These are phyloP conservation scores for Pantherophis guttatus DNA, from an alignment of 2,113 vertebrate genomes.

Conservation along the genomic window DNA sequence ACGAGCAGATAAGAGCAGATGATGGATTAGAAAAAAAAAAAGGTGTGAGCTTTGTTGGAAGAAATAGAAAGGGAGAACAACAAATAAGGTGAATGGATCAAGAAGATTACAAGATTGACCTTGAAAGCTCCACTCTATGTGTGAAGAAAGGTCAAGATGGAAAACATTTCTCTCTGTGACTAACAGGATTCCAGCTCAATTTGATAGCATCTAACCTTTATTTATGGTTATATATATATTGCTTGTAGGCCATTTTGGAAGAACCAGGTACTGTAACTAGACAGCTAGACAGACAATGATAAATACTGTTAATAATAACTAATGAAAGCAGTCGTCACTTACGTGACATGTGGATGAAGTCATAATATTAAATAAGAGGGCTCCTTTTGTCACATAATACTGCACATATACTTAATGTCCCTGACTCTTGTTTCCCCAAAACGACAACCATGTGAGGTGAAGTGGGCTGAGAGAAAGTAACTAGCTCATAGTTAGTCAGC, in stretches of 20 bases:
- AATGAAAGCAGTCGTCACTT: not conserved
- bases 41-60: not conserved
- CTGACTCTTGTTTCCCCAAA: not conserved
- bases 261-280: not conserved
- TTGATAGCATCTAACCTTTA: not conserved
- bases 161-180: not conserved
- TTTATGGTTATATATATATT: not conserved
- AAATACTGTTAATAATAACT: not conserved
- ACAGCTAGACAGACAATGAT: not conserved
- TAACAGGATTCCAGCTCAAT: not conserved
- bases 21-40: not conserved
- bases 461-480: not conserved
- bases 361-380: not conserved
- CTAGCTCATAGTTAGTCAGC: not conserved
- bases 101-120: not conserved
- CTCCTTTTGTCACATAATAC: not conserved
- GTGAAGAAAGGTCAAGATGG: not conserved
- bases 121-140: not conserved
- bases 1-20: not conserved
- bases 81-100: not conserved
- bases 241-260: not conserved
- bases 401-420: not conserved
- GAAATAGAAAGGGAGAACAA: not conserved
- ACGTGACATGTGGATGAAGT: not conserved
- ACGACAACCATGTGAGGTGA: not conserved